A percentile compares a stretch with the other conserved stretches of the same genome.
phyloP scores from a whole-genome alignment of 2,797 vertebrate species.

The Parauchenoglanis ngamensis region DNA sequence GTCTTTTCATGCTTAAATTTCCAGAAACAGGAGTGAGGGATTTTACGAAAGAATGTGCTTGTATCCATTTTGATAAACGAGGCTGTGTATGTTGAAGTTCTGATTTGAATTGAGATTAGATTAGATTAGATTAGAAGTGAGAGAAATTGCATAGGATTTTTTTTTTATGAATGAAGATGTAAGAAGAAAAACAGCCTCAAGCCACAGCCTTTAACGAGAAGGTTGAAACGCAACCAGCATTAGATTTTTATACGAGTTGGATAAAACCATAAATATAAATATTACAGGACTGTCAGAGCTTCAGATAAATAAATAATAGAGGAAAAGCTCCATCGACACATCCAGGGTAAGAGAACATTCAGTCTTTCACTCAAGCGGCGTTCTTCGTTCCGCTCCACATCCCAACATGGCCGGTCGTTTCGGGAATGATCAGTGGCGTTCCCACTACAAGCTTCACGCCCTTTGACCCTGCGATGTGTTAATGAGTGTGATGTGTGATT shows the following conservation, averaged over 20 bases:
- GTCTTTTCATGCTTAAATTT: not conserved
- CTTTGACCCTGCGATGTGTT: conserved; percentile 14
- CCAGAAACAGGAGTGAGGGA: not conserved
- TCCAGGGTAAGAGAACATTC: not conserved
- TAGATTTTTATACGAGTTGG: not conserved
- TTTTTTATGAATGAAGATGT: not conserved
- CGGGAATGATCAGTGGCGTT: not conserved
- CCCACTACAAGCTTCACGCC: not conserved
- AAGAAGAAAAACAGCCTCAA: no score
- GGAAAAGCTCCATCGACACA: not conserved
- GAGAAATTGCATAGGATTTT: not conserved
- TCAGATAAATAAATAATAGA: not conserved
- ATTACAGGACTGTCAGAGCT: not conserved
- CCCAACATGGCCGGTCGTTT: not conserved
- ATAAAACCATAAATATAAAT: not conserved
- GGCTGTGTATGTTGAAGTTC: not conserved
- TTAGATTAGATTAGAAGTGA: no score
- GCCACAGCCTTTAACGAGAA: no score
- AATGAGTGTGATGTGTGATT: conserved; percentile 66
- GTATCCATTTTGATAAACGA: not conserved
- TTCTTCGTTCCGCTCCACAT: not conserved
- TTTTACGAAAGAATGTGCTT: not conserved
- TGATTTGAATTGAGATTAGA: not conserved
- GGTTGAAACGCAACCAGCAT: not conserved
- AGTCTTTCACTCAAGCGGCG: not conserved